Evolutionary conservation across 2,797 vertebrate species (phyloP).

Genomic region (Myotis daubentonii): DNA sequence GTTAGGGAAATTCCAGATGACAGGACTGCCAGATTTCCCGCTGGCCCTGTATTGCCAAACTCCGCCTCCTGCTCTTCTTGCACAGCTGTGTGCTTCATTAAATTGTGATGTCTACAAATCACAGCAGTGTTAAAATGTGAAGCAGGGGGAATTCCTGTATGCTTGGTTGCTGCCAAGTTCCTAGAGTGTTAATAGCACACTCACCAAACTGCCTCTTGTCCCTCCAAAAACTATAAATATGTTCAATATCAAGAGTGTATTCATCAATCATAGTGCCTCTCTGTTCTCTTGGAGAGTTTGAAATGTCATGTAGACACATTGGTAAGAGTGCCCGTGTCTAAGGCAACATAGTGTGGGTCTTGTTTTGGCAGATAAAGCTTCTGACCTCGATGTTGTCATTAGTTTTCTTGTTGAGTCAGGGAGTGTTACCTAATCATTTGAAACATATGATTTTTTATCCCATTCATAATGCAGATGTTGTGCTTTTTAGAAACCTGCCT

Average conservation of each 20-base stretch:
- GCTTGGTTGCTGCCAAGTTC: conserved; percentile 82
- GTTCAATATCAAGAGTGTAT: conserved; percentile 62
- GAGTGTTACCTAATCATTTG: neutral
- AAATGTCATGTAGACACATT: neutral
- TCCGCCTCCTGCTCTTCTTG: conserved; percentile 81
- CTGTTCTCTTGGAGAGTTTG: neutral
- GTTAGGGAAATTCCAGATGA: conserved; percentile 94
- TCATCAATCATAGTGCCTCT: conserved; percentile 16
- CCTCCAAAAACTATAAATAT: conserved; percentile 76
- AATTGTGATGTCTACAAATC: conserved; percentile 89
- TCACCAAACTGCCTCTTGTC: conserved; percentile 66
- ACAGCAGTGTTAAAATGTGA: conserved; percentile 88
- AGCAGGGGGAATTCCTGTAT: conserved; percentile 93
- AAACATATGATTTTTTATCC: neutral
- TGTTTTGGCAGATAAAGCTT: neutral
- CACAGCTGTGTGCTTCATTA: conserved; percentile 91
- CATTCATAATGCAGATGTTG: neutral
- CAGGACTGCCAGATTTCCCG: conserved; percentile 87
- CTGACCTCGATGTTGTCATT: neutral
- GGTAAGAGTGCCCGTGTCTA: neutral
- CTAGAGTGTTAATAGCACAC: conserved; percentile 76
- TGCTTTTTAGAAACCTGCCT: conserved; percentile 7
- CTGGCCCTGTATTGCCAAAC: conserved; percentile 79
- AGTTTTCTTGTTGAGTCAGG: neutral
- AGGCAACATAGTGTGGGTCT: neutral